Conservation (phyloP, 2,797 vertebrate species). For the Merluccius polli region DNA sequence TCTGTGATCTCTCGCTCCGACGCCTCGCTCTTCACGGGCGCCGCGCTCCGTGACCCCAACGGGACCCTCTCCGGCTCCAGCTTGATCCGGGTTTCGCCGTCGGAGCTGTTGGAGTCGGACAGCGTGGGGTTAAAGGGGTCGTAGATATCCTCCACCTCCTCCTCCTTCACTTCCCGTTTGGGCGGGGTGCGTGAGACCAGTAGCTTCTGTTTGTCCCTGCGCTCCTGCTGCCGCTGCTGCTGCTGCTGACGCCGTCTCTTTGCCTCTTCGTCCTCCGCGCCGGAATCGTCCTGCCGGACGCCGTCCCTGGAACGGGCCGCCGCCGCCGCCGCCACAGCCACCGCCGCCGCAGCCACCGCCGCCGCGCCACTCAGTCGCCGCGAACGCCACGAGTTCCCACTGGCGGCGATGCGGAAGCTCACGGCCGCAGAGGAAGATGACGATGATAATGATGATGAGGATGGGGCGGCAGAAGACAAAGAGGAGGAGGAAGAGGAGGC, state of each 20-base stretch:
- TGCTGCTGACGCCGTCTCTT: constrained; percentile 54
- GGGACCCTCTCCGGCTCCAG: constrained; percentile 22
- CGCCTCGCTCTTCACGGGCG: constrained; percentile 48
- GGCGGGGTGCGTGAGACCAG: constrained; percentile 47
- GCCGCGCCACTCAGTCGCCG: constrained; percentile 64
- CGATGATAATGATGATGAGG: constrained; percentile 8
- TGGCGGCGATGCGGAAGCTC: constrained; percentile 90
- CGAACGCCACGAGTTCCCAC: constrained; percentile 79
- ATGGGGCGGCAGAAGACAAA: constrained; percentile 40
- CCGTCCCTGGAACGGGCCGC: constrained; percentile 4
- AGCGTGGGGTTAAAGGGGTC: constrained; percentile 95
- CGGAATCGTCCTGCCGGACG: constrained; percentile 62
- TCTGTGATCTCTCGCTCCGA: constrained; percentile 33
- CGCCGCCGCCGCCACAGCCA: constrained; percentile 50
- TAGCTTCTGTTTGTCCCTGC: constrained; percentile 62
- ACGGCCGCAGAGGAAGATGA: constrained; percentile 74
- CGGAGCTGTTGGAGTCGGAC: constrained; percentile 83
- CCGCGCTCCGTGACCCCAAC: constrained; percentile 5
- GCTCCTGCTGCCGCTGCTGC: background rate
- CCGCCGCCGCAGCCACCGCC: too few species aligned
- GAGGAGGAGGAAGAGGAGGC: constrained; percentile 66
- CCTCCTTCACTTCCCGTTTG: constrained; percentile 65
- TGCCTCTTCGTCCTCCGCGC: constrained; percentile 71
- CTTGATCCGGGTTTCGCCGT: constrained; percentile 54
- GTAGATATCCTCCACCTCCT: constrained; percentile 82